Conservation (phyloP, 2,797 vertebrate species). For the Pseudochirops cupreus region DNA sequence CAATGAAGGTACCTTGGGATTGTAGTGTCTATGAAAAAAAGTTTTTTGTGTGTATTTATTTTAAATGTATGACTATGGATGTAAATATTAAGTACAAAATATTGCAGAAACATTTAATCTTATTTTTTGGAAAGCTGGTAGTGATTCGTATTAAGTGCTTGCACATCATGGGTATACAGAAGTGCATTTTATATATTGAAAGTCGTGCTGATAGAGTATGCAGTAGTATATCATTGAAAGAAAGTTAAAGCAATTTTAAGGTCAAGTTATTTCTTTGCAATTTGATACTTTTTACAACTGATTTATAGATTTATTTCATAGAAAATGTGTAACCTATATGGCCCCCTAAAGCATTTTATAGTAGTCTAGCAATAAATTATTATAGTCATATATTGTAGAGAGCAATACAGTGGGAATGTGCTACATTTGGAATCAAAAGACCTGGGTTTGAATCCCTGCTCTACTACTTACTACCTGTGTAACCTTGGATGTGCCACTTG, state of each 20-base stretch:
- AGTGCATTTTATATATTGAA: slow-evolving; percentile 59
- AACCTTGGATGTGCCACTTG: background rate
- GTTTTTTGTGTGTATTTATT: background rate
- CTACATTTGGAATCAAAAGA: background rate
- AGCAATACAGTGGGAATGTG: background rate
- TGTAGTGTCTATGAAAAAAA: slow-evolving; percentile 9
- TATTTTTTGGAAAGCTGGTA: slow-evolving; percentile 33
- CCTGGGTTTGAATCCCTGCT: background rate
- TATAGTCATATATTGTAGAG: slow-evolving; percentile 37
- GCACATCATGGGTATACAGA: slow-evolving; percentile 59
- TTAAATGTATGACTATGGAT: slow-evolving; percentile 46
- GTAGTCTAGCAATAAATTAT: slow-evolving; percentile 73
- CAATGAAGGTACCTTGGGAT: slow-evolving; percentile 57
- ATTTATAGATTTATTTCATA: slow-evolving; percentile 77
- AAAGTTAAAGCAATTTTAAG: slow-evolving; percentile 65
- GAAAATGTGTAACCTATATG: slow-evolving; percentile 75
- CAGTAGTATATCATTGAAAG: slow-evolving; percentile 65
- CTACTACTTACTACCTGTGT: background rate
- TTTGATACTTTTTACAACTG: slow-evolving; percentile 71
- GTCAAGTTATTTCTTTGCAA: slow-evolving; percentile 77
- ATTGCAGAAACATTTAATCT: slow-evolving; percentile 46
- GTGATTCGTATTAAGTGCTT: slow-evolving; percentile 65
- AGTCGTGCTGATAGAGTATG: slow-evolving; percentile 59
- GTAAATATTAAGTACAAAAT: slow-evolving; percentile 35
- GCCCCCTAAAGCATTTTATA: slow-evolving; percentile 66